Evolutionary conservation across 2,888 invertebrate species (phyloP), one percentile per base, ranked within the genome.

Genomic region (Acrobasis repandana): DNA sequence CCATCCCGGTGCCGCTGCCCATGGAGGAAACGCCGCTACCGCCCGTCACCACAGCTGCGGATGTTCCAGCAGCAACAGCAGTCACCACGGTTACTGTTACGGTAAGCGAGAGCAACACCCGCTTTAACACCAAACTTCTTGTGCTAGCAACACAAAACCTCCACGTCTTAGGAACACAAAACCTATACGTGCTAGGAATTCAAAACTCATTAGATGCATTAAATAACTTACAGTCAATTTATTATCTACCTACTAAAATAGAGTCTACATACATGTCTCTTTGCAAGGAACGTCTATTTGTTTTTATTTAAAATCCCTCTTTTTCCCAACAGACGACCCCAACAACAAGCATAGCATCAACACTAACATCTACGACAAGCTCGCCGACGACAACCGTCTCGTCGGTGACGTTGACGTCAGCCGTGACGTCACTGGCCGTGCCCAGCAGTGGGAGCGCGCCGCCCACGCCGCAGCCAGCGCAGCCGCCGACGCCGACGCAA

Each of bases 401-500:
- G 56, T 61, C 67, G 36, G 50, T 62, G 20, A 6, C 57, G 61
- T 56, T 69, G 56, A 49, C 70, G 65, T 14, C 66, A 36, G 33
- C 63, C 48, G 54, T 66, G 63, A 36, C 70, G 62, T 52, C 70
- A 50, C 52, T 67, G 51, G 56, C 65, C 15, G 62, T 72, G 58
- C 65, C 66, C 18, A 68, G 70, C 16, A 58, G 72, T 34, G 69
- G 79, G 64, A 80, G 83, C 66, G 78, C 82, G 57, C 83, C 86
- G 65, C 82, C 84, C 49, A 85, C 84, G 67, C 85, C 86, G 63
- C 83, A 80, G 72, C 85, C 86, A 1, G 81, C 85, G 2, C 83
- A 79, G 62, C 82, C 88, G 63, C 80, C 85, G 60, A 85, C 86
- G 68, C 85, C 85, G 63, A 83, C 85, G 62, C 86, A 79, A 64